Percentiles rank a stretch among this genome's conserved stretches.
phyloP scores from a whole-genome alignment of 2,888 invertebrate species.

The Hirtodrosophila cameraria region DNA sequence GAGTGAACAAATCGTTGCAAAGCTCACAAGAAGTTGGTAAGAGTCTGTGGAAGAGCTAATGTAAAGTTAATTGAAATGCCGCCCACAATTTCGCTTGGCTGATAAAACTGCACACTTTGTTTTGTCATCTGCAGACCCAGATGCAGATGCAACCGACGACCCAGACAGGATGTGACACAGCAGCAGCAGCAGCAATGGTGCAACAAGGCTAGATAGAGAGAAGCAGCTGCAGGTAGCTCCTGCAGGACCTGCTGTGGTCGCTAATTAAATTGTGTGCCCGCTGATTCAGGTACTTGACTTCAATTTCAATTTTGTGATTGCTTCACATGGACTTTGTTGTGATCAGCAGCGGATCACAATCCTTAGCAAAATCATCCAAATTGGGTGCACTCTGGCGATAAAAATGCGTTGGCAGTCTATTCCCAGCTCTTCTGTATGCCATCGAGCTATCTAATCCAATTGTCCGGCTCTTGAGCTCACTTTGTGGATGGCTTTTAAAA shows the following conservation, averaged over 20 bases:
- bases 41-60: conserved; percentile 17
- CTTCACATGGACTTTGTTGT: conserved; percentile 26
- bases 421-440: too few species aligned
- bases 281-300: neutral
- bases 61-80: conserved; percentile 45
- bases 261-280: conserved; percentile 38
- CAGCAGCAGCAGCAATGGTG: neutral
- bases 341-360: conserved; percentile 57
- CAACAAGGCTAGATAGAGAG: neutral
- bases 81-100: conserved; percentile 39
- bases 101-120: conserved; percentile 26
- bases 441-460: too few species aligned
- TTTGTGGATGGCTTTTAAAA: neutral
- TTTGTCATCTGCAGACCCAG: conserved; percentile 28
- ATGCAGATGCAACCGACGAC: conserved; percentile 5
- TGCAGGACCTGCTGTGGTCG: conserved; percentile 9
- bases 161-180: conserved; percentile 33
- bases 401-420: conserved; percentile 35
- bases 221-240: neutral
- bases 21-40: neutral
- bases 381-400: conserved; percentile 48
- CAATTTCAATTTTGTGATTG: conserved; percentile 3
- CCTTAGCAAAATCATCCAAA: conserved; percentile 35
- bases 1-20: neutral
- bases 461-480: neutral